Evolutionary conservation across 2,888 invertebrate species (phyloP).

Genomic region (Anodontia alba): DNA sequence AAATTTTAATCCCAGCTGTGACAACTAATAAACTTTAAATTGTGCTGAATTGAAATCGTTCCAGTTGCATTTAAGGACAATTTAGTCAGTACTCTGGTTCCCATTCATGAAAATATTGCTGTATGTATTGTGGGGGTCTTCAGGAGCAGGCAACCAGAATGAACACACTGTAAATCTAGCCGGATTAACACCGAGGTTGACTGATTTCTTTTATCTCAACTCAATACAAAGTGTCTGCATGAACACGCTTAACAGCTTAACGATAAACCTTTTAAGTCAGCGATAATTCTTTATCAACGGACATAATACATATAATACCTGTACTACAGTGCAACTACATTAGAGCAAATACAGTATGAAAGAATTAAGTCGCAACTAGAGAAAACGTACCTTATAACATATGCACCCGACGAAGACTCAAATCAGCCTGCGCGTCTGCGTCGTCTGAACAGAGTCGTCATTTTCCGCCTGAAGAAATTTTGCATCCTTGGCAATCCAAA

Average conservation of each 20-base stretch:
- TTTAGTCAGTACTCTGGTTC: background rate
- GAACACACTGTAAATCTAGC: background rate
- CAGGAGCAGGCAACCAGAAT: background rate
- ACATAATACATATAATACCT: background rate
- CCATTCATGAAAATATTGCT: background rate
- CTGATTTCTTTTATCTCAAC: background rate
- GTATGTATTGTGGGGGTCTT: background rate
- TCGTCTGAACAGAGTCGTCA: too few species aligned
- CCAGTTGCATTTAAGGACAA: background rate
- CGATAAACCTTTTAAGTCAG: constrained; percentile 5
- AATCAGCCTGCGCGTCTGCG: too few species aligned
- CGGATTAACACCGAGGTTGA: background rate
- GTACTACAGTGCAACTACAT: too few species aligned
- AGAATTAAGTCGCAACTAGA: too few species aligned
- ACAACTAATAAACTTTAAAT: background rate
- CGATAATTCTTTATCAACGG: background rate
- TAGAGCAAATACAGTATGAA: too few species aligned
- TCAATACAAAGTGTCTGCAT: background rate
- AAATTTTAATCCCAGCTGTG: background rate
- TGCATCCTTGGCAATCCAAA: too few species aligned
- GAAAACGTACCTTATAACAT: too few species aligned
- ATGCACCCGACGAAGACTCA: too few species aligned
- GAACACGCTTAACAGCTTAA: constrained; percentile 6
- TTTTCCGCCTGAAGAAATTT: too few species aligned
- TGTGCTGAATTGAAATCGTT: background rate